A percentile compares a stretch with the other conserved stretches of the same genome.
Evolutionary conservation across 2,888 invertebrate species (phyloP).

Genomic region (Himalopsyche tibetana): DNA sequence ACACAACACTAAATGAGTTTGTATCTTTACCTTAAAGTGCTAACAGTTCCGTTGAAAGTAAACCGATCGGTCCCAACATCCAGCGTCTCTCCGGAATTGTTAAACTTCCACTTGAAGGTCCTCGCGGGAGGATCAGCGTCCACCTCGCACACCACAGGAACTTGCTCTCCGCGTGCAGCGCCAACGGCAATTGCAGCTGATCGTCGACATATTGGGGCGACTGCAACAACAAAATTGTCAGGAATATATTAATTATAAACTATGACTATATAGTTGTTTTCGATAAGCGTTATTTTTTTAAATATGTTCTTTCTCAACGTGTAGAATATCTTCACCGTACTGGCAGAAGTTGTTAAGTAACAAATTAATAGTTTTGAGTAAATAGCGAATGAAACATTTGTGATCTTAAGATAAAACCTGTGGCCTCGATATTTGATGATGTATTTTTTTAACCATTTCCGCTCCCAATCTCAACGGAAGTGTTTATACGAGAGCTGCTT

Average conservation of each 20-base stretch:
- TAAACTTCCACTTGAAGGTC: conserved; percentile 95
- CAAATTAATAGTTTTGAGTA: no score
- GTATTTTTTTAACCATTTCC: no score
- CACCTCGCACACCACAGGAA: conserved; percentile 91
- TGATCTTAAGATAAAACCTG: no score
- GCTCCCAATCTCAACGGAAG: no score
- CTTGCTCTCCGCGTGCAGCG: conserved; percentile 90
- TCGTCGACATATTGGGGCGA: conserved; percentile 61
- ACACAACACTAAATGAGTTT: no score
- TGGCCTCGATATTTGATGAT: no score
- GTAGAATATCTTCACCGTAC: no score
- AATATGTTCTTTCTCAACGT: no score
- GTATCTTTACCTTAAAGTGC: conserved; percentile 77
- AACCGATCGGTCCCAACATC: conserved; percentile 88
- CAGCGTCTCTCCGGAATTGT: conserved; percentile 92
- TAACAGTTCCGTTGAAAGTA: conserved; percentile 86
- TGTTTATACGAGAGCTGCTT: no score
- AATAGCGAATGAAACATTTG: no score
- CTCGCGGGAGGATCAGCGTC: conserved; percentile 94
- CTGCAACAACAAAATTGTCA: conserved; percentile 29
- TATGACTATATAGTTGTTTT: background rate
- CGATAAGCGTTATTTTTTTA: background rate
- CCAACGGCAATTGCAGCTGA: conserved; percentile 80
- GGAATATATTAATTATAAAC: background rate
- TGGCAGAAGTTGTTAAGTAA: no score